Base-by-base conservation (phyloP, 2,888 invertebrate species). In the Tortrix viridana region DNA sequence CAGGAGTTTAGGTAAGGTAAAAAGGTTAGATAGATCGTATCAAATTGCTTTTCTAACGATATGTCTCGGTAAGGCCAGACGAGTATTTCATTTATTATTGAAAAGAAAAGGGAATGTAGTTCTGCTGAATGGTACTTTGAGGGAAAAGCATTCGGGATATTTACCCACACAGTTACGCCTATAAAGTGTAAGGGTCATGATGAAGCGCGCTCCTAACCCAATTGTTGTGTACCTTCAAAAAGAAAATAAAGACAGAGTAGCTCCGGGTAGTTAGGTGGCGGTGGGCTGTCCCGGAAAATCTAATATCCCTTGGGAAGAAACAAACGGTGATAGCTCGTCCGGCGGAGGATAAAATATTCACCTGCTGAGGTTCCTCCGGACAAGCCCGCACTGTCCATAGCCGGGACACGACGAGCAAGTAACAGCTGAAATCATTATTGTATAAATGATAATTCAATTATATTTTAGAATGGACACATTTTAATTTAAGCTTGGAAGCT, bases 261-360 rank as follows among this genome's bases (percentile, higher is more conserved):
- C 73, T 73, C 70, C 72, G 66, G 65, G 59, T 66, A 67, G 66
- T 69, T 72, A 71, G 70, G 62, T 64, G 69, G 72, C 69, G 63
- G 38, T 37, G 26, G 54, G 18, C 41, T 43, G 74, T 52, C 73
- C 75, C 73, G 77, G 79, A 76, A 78, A 81, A 84, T 81, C 74
- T 81, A 84, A 86, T 85, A 84, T 83, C 85, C 82, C 81, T 70
- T 69, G 81, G 82, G 84, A 79, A 77, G 76, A 79, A 72, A 79
- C 76, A 76, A 77, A 66, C 76, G 76, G 75, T 71, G 84, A 85
- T 81, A 84, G 77, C 79, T 70, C 66, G 74, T 71, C 75, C 76
- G 66, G 67, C 67, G 77, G 76, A 75, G 77, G 76, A 85, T 85
- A 81, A 85, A 83, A 84, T 85, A 86, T 86, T 84, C 79, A 82